These are phyloP conservation scores for Microctenopoma steveboyesi DNA, from an alignment of 2,797 vertebrate species.

Conservation along the genomic window DNA sequence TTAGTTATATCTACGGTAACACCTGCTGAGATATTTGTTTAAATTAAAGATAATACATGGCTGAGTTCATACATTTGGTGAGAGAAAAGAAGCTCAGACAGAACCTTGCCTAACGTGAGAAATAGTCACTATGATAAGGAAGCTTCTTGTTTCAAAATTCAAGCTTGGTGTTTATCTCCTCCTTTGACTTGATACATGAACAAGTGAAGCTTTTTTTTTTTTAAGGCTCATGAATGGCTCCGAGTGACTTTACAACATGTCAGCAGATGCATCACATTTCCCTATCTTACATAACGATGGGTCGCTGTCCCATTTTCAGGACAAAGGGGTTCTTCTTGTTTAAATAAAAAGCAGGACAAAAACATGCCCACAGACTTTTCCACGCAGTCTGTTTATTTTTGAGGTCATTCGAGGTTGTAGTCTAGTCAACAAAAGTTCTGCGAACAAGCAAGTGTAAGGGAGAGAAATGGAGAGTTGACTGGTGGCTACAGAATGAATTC, in stretches of 20 bases:
- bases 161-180: slow-evolving; percentile 41
- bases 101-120: slow-evolving; percentile 28
- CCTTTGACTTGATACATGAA: slow-evolving; percentile 32
- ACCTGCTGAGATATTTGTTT: neutral
- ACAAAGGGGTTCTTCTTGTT: slow-evolving; percentile 80
- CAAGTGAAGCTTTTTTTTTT: slow-evolving; percentile 60
- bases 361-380: slow-evolving; percentile 70
- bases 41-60: neutral
- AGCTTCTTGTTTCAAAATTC: slow-evolving; percentile 42
- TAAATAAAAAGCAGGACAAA: slow-evolving; percentile 75
- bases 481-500: slow-evolving; percentile 20
- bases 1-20: slow-evolving; percentile 24
- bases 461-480: slow-evolving; percentile 23
- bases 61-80: neutral
- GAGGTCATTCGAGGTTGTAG: slow-evolving; percentile 63
- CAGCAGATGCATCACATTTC: slow-evolving; percentile 80
- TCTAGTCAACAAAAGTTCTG: slow-evolving; percentile 50
- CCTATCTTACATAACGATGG: slow-evolving; percentile 74
- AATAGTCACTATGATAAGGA: slow-evolving; percentile 20
- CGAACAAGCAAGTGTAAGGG: slow-evolving; percentile 29
- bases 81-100: slow-evolving; percentile 6
- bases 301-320: slow-evolving; percentile 65
- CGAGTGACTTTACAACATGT: slow-evolving; percentile 73
- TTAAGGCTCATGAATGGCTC: slow-evolving; percentile 55
- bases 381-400: slow-evolving; percentile 67